Base-by-base conservation (phyloP, 1,140 invertebrate species). In the Papilio glaucus region DNA sequence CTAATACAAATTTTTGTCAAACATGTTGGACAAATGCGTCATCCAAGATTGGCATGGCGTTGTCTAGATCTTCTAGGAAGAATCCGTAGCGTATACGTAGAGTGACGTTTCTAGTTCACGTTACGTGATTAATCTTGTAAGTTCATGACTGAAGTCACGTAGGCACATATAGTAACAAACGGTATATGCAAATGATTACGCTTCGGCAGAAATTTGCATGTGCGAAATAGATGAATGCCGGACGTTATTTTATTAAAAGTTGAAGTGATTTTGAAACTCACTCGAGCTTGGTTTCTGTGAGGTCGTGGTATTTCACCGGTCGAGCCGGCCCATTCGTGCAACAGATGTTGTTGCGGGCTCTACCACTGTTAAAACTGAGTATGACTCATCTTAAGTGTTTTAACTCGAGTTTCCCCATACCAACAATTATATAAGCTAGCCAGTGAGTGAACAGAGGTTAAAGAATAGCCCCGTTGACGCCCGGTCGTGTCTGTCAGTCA, bases 71-170 rank as follows among this genome's bases (percentile, higher is more conserved):
- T n/a, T n/a, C 49, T 24, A 26, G 49, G 8, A 4, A 57, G 2
- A 33, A 33, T 33, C 29, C 21, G 49, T 45, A 45, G 6, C 4
- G n/a, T 45, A 45, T n/a, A n/a, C 24, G 12, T 24, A 57, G 2
- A 26, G 49, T 57, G 18, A 57, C 49, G 49, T 57, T 12, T 57
- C 49, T 57, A 26, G 49, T 33, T 65, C 33, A 37, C 60, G 29
- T 57, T 10, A 57, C 24, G 21, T 37, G 29, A 61, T 33, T 61
- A 61, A 61, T 61, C 60, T 13, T 15, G 2, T 65, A 65, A 65
- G 62, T 38, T 65, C 62, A 65, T 65, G 62, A 65, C 62, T 37
- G 29, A 65, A 65, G 62, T 65, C 62, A 65, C 62, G 62, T 65
- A 65, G 62, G 37, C 62, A 39, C 61, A 38, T 63, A 15, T 21